Conservation (phyloP, 2,113 vertebrate genomes). For the Paramisgurnus dabryanus region DNA sequence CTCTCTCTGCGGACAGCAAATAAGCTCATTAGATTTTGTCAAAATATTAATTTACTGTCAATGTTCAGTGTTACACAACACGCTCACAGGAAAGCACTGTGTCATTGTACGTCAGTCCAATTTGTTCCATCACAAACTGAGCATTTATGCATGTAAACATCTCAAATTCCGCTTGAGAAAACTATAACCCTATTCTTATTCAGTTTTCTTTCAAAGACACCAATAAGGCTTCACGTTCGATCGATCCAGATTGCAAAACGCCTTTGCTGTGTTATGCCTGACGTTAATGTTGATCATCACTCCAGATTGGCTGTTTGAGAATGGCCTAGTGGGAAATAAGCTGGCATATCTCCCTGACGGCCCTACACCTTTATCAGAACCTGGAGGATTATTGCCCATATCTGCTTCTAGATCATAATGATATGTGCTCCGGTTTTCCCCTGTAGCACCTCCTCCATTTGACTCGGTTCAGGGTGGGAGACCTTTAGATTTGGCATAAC, state of each 20-base stretch:
- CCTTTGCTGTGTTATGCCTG: slow-evolving; percentile 56
- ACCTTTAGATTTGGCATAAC: background rate
- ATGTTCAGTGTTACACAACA: slow-evolving; percentile 13
- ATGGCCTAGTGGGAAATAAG: slow-evolving; percentile 50
- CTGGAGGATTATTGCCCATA: slow-evolving; percentile 60
- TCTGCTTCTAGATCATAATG: slow-evolving; percentile 57
- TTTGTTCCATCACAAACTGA: slow-evolving; percentile 24
- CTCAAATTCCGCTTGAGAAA: background rate
- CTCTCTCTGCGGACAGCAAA: background rate
- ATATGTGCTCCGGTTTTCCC: slow-evolving; percentile 34
- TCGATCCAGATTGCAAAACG: slow-evolving; percentile 61
- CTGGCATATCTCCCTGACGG: slow-evolving; percentile 43
- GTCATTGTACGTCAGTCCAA: slow-evolving; percentile 9
- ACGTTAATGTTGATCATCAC: slow-evolving; percentile 21
- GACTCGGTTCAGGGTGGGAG: background rate
- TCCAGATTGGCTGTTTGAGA: slow-evolving; percentile 40
- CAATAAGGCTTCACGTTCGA: slow-evolving; percentile 51
- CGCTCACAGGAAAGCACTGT: slow-evolving; percentile 1
- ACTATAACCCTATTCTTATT: slow-evolving; percentile 11
- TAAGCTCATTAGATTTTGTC: background rate
- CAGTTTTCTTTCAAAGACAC: slow-evolving; percentile 41
- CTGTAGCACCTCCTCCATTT: slow-evolving; percentile 1
- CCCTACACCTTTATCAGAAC: slow-evolving; percentile 39
- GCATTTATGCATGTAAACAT: slow-evolving; percentile 6
- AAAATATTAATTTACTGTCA: slow-evolving; percentile 15